These are phyloP conservation scores for Allophyes oxyacanthae DNA, from an alignment of 2,888 invertebrate species.

Conservation along the genomic window DNA sequence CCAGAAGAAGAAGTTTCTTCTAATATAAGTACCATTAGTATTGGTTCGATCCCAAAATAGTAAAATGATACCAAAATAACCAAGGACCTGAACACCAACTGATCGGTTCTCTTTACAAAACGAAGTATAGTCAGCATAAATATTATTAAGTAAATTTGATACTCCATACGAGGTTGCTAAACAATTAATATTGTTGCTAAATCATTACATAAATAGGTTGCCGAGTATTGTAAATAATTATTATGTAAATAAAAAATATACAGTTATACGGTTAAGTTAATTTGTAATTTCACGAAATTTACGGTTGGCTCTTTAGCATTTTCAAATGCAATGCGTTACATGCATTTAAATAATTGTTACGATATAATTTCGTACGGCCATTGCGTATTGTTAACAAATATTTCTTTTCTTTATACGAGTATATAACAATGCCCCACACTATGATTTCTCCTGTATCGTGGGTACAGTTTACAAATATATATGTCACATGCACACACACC, in stretches of 20 bases:
- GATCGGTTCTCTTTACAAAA: no score
- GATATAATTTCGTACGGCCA: conserved; percentile 25
- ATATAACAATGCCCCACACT: no score
- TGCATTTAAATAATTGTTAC: conserved; percentile 41
- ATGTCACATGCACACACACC: no score
- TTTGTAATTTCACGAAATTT: conserved; percentile 32
- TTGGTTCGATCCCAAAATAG: no score
- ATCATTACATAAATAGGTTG: neutral
- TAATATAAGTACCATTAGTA: no score
- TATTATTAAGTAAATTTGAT: neutral
- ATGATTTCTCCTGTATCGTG: no score
- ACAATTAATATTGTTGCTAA: neutral
- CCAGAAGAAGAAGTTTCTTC: no score
- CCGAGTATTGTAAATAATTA: neutral
- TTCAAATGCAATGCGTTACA: conserved; percentile 31
- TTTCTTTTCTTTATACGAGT: no score
- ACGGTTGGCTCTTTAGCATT: conserved; percentile 40
- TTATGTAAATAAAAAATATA: conserved; percentile 18
- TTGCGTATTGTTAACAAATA: conserved; percentile 25
- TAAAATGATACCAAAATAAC: no score
- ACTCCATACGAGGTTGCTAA: neutral
- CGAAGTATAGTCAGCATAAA: neutral
- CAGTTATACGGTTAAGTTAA: conserved; percentile 22
- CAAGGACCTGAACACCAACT: no score
- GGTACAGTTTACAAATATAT: no score